phyloP scores from a whole-genome alignment of 2,888 invertebrate species.

The Gastrophysa polygoni region DNA sequence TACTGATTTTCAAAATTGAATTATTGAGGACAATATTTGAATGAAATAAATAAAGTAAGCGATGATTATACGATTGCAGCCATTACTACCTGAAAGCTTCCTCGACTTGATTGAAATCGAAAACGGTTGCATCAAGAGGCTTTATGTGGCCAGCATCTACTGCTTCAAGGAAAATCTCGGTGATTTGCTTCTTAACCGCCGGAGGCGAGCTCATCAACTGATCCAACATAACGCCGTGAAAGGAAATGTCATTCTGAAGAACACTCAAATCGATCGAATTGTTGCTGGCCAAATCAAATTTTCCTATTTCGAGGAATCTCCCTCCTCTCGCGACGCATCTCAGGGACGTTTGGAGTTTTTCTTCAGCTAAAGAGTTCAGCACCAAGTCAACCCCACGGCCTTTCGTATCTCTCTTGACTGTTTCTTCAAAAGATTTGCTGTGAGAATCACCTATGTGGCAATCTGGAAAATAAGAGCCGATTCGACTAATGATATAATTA shows the following conservation, averaged over 20 bases:
- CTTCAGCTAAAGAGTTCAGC: conserved; percentile 89
- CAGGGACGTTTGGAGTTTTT: conserved; percentile 79
- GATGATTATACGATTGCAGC: no score
- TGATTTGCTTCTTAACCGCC: conserved; percentile 12
- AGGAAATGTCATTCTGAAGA: conserved; percentile 74
- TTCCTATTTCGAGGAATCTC: conserved; percentile 85
- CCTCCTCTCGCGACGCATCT: conserved; percentile 67
- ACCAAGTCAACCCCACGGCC: conserved; percentile 91
- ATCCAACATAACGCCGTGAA: conserved; percentile 81
- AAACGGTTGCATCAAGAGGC: conserved; percentile 71
- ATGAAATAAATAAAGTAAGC: no score
- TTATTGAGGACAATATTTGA: no score
- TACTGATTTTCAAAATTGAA: no score
- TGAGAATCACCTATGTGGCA: conserved; percentile 66
- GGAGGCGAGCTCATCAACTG: conserved; percentile 30
- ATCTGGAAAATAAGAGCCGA: no score
- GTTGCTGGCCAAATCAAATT: conserved; percentile 78
- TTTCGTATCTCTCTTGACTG: conserved; percentile 79
- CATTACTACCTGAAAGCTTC: conserved; percentile 74
- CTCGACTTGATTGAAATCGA: conserved; percentile 70
- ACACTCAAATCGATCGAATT: conserved; percentile 67
- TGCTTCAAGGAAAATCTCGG: conserved; percentile 5
- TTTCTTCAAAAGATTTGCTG: conserved; percentile 83
- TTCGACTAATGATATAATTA: no score
- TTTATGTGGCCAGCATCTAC: conserved; percentile 65